Evolutionary conservation across 2,888 invertebrate species (phyloP).

Genomic region (Drosophila colorata): DNA sequence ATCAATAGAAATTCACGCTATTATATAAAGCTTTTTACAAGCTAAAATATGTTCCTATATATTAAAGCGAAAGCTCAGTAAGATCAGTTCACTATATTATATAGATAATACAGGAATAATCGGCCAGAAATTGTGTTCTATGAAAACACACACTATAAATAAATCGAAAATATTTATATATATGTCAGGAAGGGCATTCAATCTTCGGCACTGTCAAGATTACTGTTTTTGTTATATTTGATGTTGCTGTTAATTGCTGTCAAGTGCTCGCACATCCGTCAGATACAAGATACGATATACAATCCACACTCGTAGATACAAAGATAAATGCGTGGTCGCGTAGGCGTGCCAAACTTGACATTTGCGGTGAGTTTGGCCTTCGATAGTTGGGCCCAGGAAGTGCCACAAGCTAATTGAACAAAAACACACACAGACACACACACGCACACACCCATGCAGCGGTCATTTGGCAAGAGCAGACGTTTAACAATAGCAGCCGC

Average conservation of each 20-base stretch:
- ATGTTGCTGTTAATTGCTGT: constrained; percentile 2
- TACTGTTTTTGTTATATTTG: not conserved
- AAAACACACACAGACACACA: constrained; percentile 9
- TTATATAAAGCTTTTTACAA: no score
- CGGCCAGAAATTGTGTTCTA: no score
- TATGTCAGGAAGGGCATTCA: not conserved
- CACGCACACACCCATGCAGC: not conserved
- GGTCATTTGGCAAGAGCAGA: constrained; percentile 27
- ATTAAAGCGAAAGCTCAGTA: no score
- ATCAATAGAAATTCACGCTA: no score
- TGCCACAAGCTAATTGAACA: constrained; percentile 40
- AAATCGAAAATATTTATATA: no score
- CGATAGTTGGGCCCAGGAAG: constrained; percentile 44
- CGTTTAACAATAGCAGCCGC: constrained; percentile 24
- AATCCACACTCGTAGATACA: not conserved
- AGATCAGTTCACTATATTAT: no score
- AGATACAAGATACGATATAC: constrained; percentile 12
- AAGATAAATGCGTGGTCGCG: constrained; percentile 2
- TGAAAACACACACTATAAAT: no score
- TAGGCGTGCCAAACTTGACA: constrained; percentile 47
- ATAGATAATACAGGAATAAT: no score
- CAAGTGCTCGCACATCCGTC: constrained; percentile 23
- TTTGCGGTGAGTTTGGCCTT: constrained; percentile 44
- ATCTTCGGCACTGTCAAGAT: not conserved
- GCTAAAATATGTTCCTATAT: no score